phyloP scores from a whole-genome alignment of 2,797 vertebrate species.

The Sebastes vulpes region DNA sequence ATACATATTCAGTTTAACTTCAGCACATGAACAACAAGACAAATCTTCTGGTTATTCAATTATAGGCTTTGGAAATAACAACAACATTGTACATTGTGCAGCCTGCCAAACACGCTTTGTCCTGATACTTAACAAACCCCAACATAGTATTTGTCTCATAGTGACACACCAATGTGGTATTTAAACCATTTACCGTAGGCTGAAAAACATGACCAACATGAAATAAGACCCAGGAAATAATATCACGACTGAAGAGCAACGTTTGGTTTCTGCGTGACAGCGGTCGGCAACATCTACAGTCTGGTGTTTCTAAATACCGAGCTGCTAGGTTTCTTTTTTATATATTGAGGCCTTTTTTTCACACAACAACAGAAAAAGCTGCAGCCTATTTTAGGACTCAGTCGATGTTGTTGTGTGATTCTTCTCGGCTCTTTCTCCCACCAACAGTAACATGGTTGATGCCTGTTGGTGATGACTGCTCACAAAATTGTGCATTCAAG shows the following conservation, averaged over 20 bases:
- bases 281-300: slow-evolving; percentile 54
- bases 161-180: slow-evolving; percentile 15
- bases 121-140: not conserved
- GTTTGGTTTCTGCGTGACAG: slow-evolving; percentile 83
- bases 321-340: slow-evolving; percentile 2
- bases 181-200: slow-evolving; percentile 6
- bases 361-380: slow-evolving; percentile 1
- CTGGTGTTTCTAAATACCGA: slow-evolving; percentile 41
- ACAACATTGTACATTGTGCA: not conserved
- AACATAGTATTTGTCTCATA: not conserved
- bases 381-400: slow-evolving; percentile 1
- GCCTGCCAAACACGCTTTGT: not conserved
- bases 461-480: not conserved
- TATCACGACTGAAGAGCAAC: slow-evolving; percentile 61
- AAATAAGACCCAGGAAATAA: slow-evolving; percentile 76
- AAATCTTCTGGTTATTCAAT: not conserved
- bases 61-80: slow-evolving; percentile 10
- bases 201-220: slow-evolving; percentile 66
- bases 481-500: not conserved
- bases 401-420: not conserved
- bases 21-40: not conserved
- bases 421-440: not conserved
- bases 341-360: not conserved
- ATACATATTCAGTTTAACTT: not conserved
- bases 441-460: not conserved